These are phyloP conservation scores for Cryptotis parvus DNA, from an alignment of 2,113 vertebrate genomes.

Conservation along the genomic window DNA sequence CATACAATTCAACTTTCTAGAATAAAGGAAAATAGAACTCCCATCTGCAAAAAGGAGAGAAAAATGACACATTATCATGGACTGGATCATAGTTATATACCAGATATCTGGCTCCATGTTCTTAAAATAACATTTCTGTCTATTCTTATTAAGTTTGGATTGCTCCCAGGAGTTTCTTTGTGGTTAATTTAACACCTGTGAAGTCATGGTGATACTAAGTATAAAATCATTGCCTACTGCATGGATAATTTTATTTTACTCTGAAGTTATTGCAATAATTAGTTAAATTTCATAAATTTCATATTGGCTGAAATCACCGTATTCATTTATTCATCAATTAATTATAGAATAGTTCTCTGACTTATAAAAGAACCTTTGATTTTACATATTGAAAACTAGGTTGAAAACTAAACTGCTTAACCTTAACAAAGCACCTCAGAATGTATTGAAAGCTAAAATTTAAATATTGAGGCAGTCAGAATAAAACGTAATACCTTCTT, in stretches of 20 bases:
- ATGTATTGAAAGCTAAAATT: neutral
- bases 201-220: constrained; percentile 59
- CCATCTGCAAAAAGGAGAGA: constrained; percentile 59
- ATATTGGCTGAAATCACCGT: constrained; percentile 59
- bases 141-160: constrained; percentile 63
- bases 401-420: constrained; percentile 53
- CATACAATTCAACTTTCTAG: constrained; percentile 58
- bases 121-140: constrained; percentile 58
- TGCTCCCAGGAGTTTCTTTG: constrained; percentile 59
- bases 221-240: constrained; percentile 61
- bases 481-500: constrained; percentile 25
- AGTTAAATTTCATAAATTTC: constrained; percentile 66
- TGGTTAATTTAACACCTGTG: constrained; percentile 71
- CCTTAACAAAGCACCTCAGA: neutral
- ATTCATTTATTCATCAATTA: constrained; percentile 65
- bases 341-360: constrained; percentile 56
- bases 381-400: constrained; percentile 29
- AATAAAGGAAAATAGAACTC: constrained; percentile 58
- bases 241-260: constrained; percentile 72
- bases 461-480: neutral
- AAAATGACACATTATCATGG: constrained; percentile 20
- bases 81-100: constrained; percentile 46
- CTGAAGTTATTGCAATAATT: constrained; percentile 71
- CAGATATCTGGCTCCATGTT: constrained; percentile 54
- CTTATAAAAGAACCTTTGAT: constrained; percentile 32